Evolutionary conservation across 2,797 vertebrate genomes (phyloP), one percentile per base, ranked within the genome.

Genomic region (Schizopygopsis pylzovi): DNA sequence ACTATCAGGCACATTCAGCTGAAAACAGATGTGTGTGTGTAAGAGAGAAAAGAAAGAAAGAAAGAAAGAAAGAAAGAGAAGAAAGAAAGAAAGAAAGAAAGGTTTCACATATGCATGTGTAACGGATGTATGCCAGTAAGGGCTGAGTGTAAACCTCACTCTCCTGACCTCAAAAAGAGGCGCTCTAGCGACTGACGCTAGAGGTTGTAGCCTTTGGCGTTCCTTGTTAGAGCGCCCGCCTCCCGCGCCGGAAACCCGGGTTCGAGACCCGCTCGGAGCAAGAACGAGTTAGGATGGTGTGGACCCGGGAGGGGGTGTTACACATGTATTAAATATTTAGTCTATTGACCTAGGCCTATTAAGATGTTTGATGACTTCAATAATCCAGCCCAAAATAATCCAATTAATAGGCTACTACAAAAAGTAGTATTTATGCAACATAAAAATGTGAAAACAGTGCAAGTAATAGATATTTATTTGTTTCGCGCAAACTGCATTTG

Each of bases 1-100:
- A 78, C 73, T 28, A 84, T 67, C 71, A 61, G 41, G 25, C 28
- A 76, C 2, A 15, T 54, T 77, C 37, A 68, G 33, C 82, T 77
- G 39, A 83, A 18, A 83, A 77, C 25, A 83, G 61, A 13, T 41
- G 11, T 83, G 59, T 41, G 71, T 70, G 43, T 70, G 28, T 28
- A 33, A 33, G 28, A 33, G 28, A 33, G 49, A 6, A 16, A 61
- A 52, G 22, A 45, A 28, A 25, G 56, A 11, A 1, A 13, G 9
- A 47, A 1, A 33, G 25, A 79, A 79, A 33, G 2, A 33, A 33
- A 33, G 33, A 33, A 33, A 33, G 3, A 33, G 33, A 33, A 33
- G 49, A 6, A 16, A 43, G 13, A 16, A 6, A 54, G 41, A 45
- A 45, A 25, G 56, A 11, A 1, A 13, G 15, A 47, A 5, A 33